These are phyloP conservation scores for Manis crassicaudata DNA, from an alignment of 2,797 vertebrate genomes.

Conservation along the genomic window DNA sequence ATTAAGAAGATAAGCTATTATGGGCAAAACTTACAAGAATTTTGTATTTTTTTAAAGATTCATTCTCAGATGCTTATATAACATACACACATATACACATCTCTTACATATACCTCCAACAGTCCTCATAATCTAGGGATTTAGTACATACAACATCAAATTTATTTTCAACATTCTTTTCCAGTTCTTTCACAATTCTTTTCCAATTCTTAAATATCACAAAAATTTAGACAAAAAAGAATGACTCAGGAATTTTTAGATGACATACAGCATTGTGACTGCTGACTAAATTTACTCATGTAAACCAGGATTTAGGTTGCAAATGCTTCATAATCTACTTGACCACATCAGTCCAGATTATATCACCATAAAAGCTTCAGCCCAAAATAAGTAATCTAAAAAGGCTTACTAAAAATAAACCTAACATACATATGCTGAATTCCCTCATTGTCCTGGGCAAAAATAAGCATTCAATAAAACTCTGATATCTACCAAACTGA, in stretches of 20 bases:
- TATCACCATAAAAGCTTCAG: not conserved
- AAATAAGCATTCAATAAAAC: not conserved
- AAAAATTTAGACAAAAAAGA: constrained; percentile 27
- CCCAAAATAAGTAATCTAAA: not conserved
- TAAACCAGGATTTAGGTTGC: not conserved
- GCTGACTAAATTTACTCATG: not conserved
- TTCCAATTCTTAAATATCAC: constrained; percentile 35
- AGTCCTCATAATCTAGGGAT: not conserved
- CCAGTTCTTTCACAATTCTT: constrained; percentile 25
- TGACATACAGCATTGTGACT: not conserved
- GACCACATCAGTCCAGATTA: not conserved
- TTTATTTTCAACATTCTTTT: constrained; percentile 53
- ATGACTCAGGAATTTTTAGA: constrained; percentile 22
- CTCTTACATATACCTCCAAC: not conserved
- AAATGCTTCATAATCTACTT: not conserved
- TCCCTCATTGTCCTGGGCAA: not conserved
- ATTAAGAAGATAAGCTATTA: constrained; percentile 30
- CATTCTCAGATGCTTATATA: not conserved
- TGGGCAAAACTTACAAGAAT: not conserved
- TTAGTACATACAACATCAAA: constrained; percentile 24
- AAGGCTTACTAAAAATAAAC: constrained; percentile 13
- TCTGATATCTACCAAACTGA: not conserved
- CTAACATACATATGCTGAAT: not conserved
- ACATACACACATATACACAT: not conserved
- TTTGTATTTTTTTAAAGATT: not conserved